Evolutionary conservation across 2,888 invertebrate genomes (phyloP), one percentile per base, ranked within the genome.

Genomic region (Pammene aurita): DNA sequence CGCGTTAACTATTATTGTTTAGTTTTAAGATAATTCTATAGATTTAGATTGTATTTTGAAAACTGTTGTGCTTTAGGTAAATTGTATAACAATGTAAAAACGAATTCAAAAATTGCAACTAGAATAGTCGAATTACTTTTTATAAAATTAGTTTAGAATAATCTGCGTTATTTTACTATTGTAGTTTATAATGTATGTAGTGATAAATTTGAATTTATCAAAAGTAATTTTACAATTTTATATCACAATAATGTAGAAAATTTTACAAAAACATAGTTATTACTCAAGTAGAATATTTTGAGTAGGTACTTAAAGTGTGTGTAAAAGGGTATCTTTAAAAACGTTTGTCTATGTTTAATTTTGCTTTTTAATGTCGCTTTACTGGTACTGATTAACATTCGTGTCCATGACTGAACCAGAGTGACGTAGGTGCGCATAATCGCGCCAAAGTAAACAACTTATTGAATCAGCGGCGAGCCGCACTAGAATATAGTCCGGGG

Each of bases 301-400:
- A 71, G 80, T n/a, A n/a, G n/a, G n/a, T 77, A 79, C 80, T 69
- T 55, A 34, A 65, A 78, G 83, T 83, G 84, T 86, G 83, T 85
- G 57, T 64, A 41, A 16, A 69, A 52, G 57, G 50, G 42, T 63
- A 55, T 71, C 41, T 50, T n/a, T 60, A 67, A 65, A 67, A 65
- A 69, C 60, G 65, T 69, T 65, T 67, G 60, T 70, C 65, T 67
- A 77, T 79, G 77, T 84, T 85, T 85, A 77, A 81, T 87, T 88
- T 80, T 73, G 88, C 89, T 90, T 92, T 78, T 81, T 82, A 74
- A 84, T 86, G 84, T 90, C 86, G 91, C 92, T 91, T 92, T 89
- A 82, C 80, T 77, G 89, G 88, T 90, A 86, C 71, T 77, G 74
- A 80, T 77, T 81, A 79, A 80, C 78, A 70, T 73, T 74, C 77